Base-by-base conservation (phyloP, 2,888 invertebrate genomes). In the Epirrita christyi region DNA sequence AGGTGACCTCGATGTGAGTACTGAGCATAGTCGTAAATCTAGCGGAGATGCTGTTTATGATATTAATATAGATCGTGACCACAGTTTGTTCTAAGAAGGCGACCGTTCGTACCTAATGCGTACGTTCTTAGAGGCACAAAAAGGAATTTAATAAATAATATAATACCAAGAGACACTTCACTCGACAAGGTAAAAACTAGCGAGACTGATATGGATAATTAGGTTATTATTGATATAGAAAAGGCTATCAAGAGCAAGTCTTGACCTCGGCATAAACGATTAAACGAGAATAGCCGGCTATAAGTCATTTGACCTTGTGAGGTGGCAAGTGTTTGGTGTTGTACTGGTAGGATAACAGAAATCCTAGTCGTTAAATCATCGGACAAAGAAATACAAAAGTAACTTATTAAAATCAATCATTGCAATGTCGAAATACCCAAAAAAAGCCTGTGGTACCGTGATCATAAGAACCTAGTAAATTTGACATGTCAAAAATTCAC, bases 1-100 rank as follows among this genome's bases (percentile, higher is more conserved):
- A 84, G 85, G 83, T 85, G 86, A 86, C 86, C 84, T 70, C 80
- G 74, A 77, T 82, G 67, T 44, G 67, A 67, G 70, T 76, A 80
- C 81, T 76, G 72, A 76, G 76, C 75, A 80, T 76, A 71, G 71
- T 76, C 68, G 71, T 62, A 75, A 73, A 78, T 76, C 68, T 51
- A 50, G 69, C 54, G 64, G 63, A 69, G 70, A 72, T 68, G 67
- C 63, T 63, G 36, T 59, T 47, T 55, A 50, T 40, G 55, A 64
- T 62, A 66, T 64, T 64, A 49, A 64, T 62, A 60, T 61, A 58
- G 55, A 67, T 41, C 38, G 11, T 37, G 21, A 40, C 13, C 15
- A 59, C 55, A 42, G 44, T 61, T 56, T 38, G 52, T 52, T 57
- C 54, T 44, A 15, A 34, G 47, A 49, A 55, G 15, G 28, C 34